Evolutionary conservation across 1,140 invertebrate genomes (phyloP), one percentile per base, ranked within the genome.

Genomic region (Papilio dardanus): DNA sequence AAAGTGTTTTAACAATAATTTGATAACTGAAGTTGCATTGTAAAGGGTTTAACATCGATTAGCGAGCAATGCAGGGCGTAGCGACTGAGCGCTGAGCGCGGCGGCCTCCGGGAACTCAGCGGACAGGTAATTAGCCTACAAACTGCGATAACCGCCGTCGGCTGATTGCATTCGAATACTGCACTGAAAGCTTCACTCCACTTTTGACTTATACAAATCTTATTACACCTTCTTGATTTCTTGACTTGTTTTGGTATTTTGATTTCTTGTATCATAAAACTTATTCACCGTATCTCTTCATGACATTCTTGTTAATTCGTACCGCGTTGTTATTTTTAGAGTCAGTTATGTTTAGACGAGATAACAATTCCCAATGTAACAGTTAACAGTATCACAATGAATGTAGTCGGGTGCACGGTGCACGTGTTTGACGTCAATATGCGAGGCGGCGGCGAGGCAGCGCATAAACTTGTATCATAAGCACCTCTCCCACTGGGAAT

Each of bases 61-160:
- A 62, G 0, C 24, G 54, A 28, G 21, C 12, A 14, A 12, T 3
- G 8, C 10, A 10, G 5, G 54, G 21, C 54, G 14, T 24, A 58
- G 54, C 54, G 12, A 7, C n/a, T 50, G n/a, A 5, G n/a, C n/a
- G 54, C 35, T 37, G 35, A 37, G 8, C 54, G 24, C 24, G 54
- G 12, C 21, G 14, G 54, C 7, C 54, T 58, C 24, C 54, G 21
- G 21, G 54, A 58, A 58, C 2, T 58, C 12, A n/a, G 24, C 54
- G 12, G 54, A 58, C 54, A 58, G 54, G 54, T 58, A 28, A 58
- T 58, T 58, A 58, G 54, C 54, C 54, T 58, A 58, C 54, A 58
- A 28, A 28, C 21, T 58, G 54, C 54, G 54, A 28, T 58, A 58
- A 58, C 54, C 28, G 54, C 54, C 54, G 54, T 24, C 3, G 24